Percentiles rank a stretch among this genome's conserved stretches.
Evolutionary conservation across 2,888 invertebrate species (phyloP).

Genomic region (Creontiades dilutus): DNA sequence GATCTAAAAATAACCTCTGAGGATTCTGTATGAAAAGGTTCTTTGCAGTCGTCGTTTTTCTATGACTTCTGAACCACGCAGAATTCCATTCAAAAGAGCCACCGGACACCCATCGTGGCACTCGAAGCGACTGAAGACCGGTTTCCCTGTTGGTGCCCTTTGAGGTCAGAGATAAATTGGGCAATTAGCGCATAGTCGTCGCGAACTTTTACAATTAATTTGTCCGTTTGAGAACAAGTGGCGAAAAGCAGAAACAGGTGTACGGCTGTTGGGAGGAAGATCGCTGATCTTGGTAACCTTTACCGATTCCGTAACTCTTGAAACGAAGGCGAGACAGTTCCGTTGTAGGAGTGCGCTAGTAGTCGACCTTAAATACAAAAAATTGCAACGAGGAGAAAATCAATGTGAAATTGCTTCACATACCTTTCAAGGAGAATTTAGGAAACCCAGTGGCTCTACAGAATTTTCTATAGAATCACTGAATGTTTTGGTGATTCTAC

Average conservation of each 20-base stretch:
- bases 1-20: background rate
- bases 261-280: background rate
- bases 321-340: too few species aligned
- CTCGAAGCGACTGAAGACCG: background rate
- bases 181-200: background rate
- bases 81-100: slow-evolving; percentile 13
- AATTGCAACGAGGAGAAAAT: too few species aligned
- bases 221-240: background rate
- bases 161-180: slow-evolving; percentile 3
- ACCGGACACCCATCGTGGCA: slow-evolving; percentile 1
- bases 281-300: too few species aligned
- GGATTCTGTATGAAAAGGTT: background rate
- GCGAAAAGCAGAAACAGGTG: background rate
- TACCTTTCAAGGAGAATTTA: too few species aligned
- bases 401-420: too few species aligned
- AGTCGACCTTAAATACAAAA: too few species aligned
- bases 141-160: background rate
- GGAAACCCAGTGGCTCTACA: too few species aligned
- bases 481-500: too few species aligned
- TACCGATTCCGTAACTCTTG: too few species aligned
- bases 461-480: too few species aligned
- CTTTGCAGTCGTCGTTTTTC: background rate
- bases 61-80: slow-evolving; percentile 1
- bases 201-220: background rate
- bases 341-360: too few species aligned